Conservation (phyloP, 2,888 invertebrate genomes). For the Lasioglossum morio region DNA sequence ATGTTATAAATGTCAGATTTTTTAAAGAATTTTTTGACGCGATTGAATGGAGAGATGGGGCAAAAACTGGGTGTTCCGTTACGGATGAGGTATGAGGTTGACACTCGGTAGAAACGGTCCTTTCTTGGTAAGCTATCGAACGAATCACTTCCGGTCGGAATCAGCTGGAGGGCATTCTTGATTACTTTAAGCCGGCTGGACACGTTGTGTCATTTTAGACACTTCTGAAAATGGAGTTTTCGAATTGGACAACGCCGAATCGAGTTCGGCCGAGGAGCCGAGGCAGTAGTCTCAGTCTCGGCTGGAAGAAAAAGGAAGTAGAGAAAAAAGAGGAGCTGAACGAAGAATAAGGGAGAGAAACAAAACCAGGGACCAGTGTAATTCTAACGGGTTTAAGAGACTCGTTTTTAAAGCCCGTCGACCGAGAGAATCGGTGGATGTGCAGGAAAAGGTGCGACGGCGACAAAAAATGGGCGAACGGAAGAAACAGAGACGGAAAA, state of each 20-base stretch:
- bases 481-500: constrained; percentile 23
- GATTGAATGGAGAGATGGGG: too few relatives aligned
- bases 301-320: neutral
- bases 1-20: too few relatives aligned
- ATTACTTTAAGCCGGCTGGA: too few relatives aligned
- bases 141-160: too few relatives aligned
- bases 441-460: constrained; percentile 30
- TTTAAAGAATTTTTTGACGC: too few relatives aligned
- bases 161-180: too few relatives aligned
- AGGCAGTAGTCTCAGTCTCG: neutral
- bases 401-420: constrained; percentile 71
- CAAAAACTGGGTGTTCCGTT: too few relatives aligned
- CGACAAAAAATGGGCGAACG: constrained; percentile 20
- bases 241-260: neutral
- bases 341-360: neutral
- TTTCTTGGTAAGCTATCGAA: too few relatives aligned
- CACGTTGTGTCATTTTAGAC: too few relatives aligned
- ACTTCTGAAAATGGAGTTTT: too few relatives aligned
- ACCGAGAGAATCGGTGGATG: constrained; percentile 56
- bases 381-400: constrained; percentile 73
- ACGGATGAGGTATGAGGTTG: too few relatives aligned
- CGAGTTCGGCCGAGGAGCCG: neutral
- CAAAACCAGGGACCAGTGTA: constrained; percentile 49
- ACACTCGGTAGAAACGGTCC: too few relatives aligned
- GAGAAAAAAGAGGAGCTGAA: neutral